Evolutionary conservation across 2,797 vertebrate genomes (phyloP), one percentile per base, ranked within the genome.

Genomic region (Anas capensis): DNA sequence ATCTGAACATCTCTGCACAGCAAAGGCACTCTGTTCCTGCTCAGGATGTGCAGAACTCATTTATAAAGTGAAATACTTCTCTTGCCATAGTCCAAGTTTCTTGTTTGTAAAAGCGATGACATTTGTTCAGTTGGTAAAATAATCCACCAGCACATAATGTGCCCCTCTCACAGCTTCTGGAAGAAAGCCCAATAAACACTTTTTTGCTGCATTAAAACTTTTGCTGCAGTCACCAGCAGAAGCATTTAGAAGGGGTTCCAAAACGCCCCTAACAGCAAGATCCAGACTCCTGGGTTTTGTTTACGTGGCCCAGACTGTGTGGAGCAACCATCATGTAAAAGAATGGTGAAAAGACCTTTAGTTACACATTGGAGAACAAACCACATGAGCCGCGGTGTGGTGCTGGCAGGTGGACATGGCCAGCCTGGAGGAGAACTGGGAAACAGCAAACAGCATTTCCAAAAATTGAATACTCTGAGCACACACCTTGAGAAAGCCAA

Each of bases 41-140:
- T 89, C 46, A 36, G 57, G 26, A 56, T 69, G 46, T 16, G 31
- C 18, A n/a, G 36, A 88, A 81, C 33, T 79, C 33, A 78, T 80
- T 92, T 86, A 78, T 68, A 76, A 33, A 79, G 64, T 53, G 48
- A 90, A 86, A 79, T 73, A 60, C 56, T 88, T 60, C 53, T 75
- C 21, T 64, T 91, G 68, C 64, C 48, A 29, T 26, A 89, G 58
- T 54, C 77, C 54, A 86, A 66, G 65, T 81, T 94, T 91, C 65
- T 88, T 83, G 85, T 88, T 92, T 66, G 51, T 65, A 94, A 88
- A 93, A 62, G 73, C 61, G 42, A 76, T 95, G 38, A 91, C 91
- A 94, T 92, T 92, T 96, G 90, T 91, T 94, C 80, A 66, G 62
- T 69, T 72, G n/a, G 89, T 86, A 90, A 94, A 96, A 86, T 91